These are phyloP conservation scores for Mylabris phalerata DNA, from an alignment of 1,140 invertebrate genomes.

Conservation along the genomic window DNA sequence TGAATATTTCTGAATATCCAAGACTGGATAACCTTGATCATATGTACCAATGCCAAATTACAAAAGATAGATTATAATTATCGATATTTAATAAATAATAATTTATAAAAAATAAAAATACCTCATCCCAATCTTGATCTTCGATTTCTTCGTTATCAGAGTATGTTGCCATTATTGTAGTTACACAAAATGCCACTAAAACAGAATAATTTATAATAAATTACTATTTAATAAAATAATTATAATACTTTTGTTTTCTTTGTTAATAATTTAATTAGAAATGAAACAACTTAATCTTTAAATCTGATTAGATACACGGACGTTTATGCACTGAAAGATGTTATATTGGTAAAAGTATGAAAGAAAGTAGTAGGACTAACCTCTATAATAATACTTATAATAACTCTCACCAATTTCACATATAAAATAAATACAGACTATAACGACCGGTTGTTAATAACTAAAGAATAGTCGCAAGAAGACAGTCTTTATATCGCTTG, in stretches of 20 bases:
- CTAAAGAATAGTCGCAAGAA: too few relatives aligned
- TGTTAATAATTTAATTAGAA: too few relatives aligned
- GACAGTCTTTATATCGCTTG: too few relatives aligned
- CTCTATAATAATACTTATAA: slow-evolving; percentile 1
- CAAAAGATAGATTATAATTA: background rate
- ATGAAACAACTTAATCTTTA: too few relatives aligned
- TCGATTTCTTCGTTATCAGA: slow-evolving; percentile 13
- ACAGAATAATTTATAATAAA: background rate
- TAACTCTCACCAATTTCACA: slow-evolving; percentile 5
- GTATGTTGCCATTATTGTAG: slow-evolving; percentile 9
- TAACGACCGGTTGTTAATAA: too few relatives aligned
- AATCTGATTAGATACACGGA: slow-evolving; percentile 10
- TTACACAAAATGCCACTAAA: slow-evolving; percentile 11
- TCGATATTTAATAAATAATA: background rate
- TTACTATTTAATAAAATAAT: background rate
- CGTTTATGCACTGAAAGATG: slow-evolving; percentile 10
- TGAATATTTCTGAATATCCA: background rate
- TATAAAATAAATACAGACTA: too few relatives aligned
- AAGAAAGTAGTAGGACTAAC: slow-evolving; percentile 15
- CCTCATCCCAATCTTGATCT: slow-evolving; percentile 18
- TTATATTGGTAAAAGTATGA: slow-evolving; percentile 8
- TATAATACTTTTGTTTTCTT: background rate
- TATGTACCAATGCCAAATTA: background rate
- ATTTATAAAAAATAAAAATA: background rate
- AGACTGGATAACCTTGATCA: background rate